These are phyloP conservation scores for Dynastes grantii DNA, from an alignment of 2,888 invertebrate genomes.

Conservation along the genomic window DNA sequence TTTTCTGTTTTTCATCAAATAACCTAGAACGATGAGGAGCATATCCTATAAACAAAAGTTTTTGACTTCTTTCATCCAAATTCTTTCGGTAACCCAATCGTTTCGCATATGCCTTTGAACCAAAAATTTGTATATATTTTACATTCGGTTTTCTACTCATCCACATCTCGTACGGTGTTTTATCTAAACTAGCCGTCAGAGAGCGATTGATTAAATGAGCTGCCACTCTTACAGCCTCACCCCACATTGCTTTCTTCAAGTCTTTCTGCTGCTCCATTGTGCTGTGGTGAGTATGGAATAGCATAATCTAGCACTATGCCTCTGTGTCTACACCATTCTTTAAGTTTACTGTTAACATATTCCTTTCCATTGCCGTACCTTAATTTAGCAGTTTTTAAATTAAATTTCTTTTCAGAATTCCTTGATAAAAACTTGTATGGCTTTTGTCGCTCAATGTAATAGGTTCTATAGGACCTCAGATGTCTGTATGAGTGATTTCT, in stretches of 20 bases:
- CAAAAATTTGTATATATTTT: constrained; percentile 61
- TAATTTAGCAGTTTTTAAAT: constrained; percentile 31
- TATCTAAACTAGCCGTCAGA: constrained; percentile 53
- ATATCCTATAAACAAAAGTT: constrained; percentile 44
- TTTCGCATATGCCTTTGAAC: constrained; percentile 59
- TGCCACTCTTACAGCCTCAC: constrained; percentile 56
- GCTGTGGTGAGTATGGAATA: constrained; percentile 50
- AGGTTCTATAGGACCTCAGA: constrained; percentile 49
- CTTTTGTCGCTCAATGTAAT: constrained; percentile 54
- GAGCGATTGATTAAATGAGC: constrained; percentile 57
- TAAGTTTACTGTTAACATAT: constrained; percentile 40
- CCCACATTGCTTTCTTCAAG: constrained; percentile 55
- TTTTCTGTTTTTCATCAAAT: constrained; percentile 18
- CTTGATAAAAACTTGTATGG: constrained; percentile 53
- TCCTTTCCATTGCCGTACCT: constrained; percentile 54
- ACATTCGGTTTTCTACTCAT: constrained; percentile 59
- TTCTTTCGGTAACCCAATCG: constrained; percentile 50
- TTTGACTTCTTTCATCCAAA: too few species aligned
- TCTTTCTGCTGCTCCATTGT: constrained; percentile 56
- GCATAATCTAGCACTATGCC: constrained; percentile 48
- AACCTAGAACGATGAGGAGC: constrained; percentile 4
- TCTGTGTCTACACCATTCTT: constrained; percentile 48
- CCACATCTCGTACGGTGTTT: constrained; percentile 62
- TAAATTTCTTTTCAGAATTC: constrained; percentile 23
- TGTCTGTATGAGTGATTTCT: background rate